Evolutionary conservation across 2,797 vertebrate species (phyloP), one percentile per base, ranked within the genome.

Genomic region (Phataginus tricuspis): DNA sequence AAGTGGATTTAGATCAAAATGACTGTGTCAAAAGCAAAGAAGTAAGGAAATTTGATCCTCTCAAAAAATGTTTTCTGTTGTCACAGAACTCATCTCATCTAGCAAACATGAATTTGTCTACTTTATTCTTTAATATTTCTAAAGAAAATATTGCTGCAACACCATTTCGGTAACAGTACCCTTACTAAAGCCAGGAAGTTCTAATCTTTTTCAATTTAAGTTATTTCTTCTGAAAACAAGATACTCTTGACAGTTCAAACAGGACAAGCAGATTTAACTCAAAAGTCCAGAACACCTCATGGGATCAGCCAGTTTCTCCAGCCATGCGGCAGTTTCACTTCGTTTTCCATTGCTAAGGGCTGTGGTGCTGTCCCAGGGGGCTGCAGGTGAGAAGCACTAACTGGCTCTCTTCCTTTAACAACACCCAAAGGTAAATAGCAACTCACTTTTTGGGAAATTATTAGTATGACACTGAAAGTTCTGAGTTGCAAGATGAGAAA

Each of bases 181-280:
- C 15, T 39, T 6, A 39, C 74, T 55, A 72, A 4, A 95, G 18
- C 13, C 34, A 86, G 68, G 63, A 91, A 63, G 29, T 79, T 27
- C 12, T 63, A 39, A 77, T 45, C 14, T 34, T 89, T 39, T 86
- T 61, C 45, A 57, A 72, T 37, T 80, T 53, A 53, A 84, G 19
- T 91, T 94, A 57, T 86, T 91, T 72, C 51, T 87, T 89, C 61
- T 83, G 27, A 79, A 45, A 78, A n/a, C 27, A 94, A 27, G 42
- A 59, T 14, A 49, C 1, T 8, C 10, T 13, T 57, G 21, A n/a
- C 39, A 86, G 29, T 91, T 93, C 86, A 78, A 79, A 53, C 14
- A 31, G 29, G 21, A 91, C 49, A 64, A 64, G 68, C 3, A 79
- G 74, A 64, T 15, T 79, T 53, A 89, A 88, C 83, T 95, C 4